Evolutionary conservation across 92 coral and sea anemone species (phyloP), one percentile per base, ranked within the genome.

Genomic region (Desmophyllum pertusum): DNA sequence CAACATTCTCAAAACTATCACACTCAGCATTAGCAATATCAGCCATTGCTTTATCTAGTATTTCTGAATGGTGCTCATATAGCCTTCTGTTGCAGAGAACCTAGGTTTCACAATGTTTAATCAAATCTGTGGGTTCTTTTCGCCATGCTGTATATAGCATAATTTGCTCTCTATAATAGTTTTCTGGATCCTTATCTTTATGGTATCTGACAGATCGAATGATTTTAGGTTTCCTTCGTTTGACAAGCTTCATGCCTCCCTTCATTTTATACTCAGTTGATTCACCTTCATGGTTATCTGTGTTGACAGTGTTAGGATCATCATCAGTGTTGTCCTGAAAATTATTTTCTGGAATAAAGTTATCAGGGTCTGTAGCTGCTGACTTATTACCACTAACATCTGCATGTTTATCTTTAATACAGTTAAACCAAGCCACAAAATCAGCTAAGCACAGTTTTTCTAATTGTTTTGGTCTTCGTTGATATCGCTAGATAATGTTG

Each of bases 391-490:
- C 46, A 42, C 35, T 29, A 52, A 36, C 23, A 30, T 69, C 75
- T 23, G 70, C 17, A 30, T 80, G 46, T 23, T 70, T 36, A 33
- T 57, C 77, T 8, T 41, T 81, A 27, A 87, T 31, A 74, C 91
- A 92, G 65, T 92, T 79, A 18, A 76, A 92, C 91, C 84, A 92
- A n/a, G 89, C 89, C 86, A 59, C 93, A 92, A 92, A 92, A 39
- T 92, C 92, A 91, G 92, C 94, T 19, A 91, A 70, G 42, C 94
- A 91, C 19, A 87, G 2, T 0, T 88, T 77, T 80, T 91, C 89
- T 46, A 88, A 57, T 55, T 78, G 27, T 36, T 74, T 86, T 50
- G 93, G 95, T 79, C 93, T 53, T 73, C 95, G 86, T 35, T 89
- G 93, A 76, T 92, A 92, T 0, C 89, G 84, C 73, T 89, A 79